Evolutionary conservation across 2,888 invertebrate genomes (phyloP), one percentile per base, ranked within the genome.

Genomic region (Urechis unicinctus): DNA sequence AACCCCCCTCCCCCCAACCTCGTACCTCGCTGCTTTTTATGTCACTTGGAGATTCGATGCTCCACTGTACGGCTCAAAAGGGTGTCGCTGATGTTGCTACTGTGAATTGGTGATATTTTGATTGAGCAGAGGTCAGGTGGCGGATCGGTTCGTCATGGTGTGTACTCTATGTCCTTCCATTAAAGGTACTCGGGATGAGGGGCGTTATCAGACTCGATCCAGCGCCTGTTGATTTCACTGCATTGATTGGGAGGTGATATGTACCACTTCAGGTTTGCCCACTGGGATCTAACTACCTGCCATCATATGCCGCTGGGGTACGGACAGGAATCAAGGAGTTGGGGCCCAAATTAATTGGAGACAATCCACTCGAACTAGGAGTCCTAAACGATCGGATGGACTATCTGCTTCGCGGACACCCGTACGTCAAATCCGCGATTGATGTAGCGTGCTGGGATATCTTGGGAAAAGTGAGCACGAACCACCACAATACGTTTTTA

Each of bases 361-460:
- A 30, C 22, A 28, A 60, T 29, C 58, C 58, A 1, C 41, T 53
- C 28, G 53, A 58, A 28, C 25, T 60, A 9, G 50, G 48, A 1
- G 42, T 36, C 25, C 31, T 60, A 26, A 57, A 60, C 50, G n/a
- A 55, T 9, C 13, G 29, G 29, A 58, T 57, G 60, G 60, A 60
- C 31, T 57, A 52, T 45, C 36, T 43, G 17, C 53, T 60, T n/a
- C 53, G 50, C n/a, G 60, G 60, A 1, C 60, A 60, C 29, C 60
- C 60, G 6, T 60, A 60, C 36, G 60, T 60, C 13, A 60, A 60
- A 45, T 29, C 57, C 4, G 50, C 53, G 28, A 29, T 60, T 6
- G 60, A 60, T 29, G 41, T 55, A 26, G 60, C 60, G n/a, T 58
- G 57, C 55, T 60, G 60, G 60, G 60, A 60, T 47, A 48, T 60